Conservation (phyloP, 2,797 vertebrate species). For the Otus scops region DNA sequence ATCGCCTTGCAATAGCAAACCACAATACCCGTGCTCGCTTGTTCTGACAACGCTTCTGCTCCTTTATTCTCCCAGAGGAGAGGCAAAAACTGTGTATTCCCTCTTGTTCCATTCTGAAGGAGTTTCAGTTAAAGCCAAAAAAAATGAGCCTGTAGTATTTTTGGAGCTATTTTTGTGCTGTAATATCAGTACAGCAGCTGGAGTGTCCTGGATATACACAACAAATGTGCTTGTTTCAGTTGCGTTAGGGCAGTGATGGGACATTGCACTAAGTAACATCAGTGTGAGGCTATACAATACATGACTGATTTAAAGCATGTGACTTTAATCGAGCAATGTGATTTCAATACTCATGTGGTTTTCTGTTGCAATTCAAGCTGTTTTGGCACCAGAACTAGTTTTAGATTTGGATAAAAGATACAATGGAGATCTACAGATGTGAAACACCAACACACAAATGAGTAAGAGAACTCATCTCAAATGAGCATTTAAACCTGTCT, state of each 20-base stretch:
- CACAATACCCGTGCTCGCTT: not conserved
- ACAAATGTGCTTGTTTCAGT: not conserved
- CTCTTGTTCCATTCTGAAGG: not conserved
- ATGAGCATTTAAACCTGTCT: not conserved
- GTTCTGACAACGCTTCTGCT: constrained; percentile 25
- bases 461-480: not conserved
- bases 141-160: not conserved
- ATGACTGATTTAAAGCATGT: not conserved
- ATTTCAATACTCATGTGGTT: not conserved
- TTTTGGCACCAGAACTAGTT: constrained; percentile 15
- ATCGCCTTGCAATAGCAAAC: not conserved
- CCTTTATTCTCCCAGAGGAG: not conserved
- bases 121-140: constrained; percentile 2
- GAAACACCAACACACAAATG: not conserved
- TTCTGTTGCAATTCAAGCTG: not conserved
- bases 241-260: not conserved
- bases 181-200: not conserved
- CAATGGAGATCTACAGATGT: not conserved
- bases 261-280: not conserved
- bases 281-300: not conserved
- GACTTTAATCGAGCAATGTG: not conserved
- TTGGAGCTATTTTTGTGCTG: constrained; percentile 2
- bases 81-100: not conserved
- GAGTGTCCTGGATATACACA: not conserved
- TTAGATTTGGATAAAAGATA: constrained; percentile 3